Percentiles rank a stretch among this genome's conserved stretches.
Evolutionary conservation across 1,140 invertebrate genomes (phyloP).

Genomic region (Megalopta genalis): DNA sequence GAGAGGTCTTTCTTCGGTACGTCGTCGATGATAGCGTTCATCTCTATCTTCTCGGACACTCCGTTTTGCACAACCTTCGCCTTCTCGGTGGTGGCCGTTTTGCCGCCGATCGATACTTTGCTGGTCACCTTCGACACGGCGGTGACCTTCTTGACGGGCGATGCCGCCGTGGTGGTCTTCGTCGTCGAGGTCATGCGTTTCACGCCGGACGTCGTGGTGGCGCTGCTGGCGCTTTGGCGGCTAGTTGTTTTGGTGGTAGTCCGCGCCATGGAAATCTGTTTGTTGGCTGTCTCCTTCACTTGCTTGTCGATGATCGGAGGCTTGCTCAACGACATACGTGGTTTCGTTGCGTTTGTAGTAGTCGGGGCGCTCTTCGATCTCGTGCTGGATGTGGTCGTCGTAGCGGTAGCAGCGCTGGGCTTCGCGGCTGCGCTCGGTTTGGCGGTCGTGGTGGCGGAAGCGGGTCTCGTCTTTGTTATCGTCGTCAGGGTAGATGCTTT

Average conservation of each 20-base stretch:
- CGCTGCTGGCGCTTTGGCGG: slow-evolving; percentile 69
- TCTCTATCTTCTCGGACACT: slow-evolving; percentile 57
- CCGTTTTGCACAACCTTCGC: slow-evolving; percentile 74
- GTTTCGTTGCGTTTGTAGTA: slow-evolving; percentile 55
- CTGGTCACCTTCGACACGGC: slow-evolving; percentile 33
- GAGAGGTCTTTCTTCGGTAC: slow-evolving; percentile 75
- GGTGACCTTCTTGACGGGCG: slow-evolving; percentile 63
- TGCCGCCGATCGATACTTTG: slow-evolving; percentile 56
- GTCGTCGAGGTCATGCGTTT: slow-evolving; percentile 18
- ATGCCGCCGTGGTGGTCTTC: slow-evolving; percentile 48
- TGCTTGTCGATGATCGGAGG: slow-evolving; percentile 81
- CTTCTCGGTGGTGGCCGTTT: slow-evolving; percentile 79
- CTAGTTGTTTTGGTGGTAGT: slow-evolving; percentile 59
- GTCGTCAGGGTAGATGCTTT: slow-evolving; percentile 29
- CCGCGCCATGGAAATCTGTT: slow-evolving; percentile 80
- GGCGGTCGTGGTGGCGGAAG: slow-evolving; percentile 42
- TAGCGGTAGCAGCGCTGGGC: slow-evolving; percentile 4
- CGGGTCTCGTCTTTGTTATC: slow-evolving; percentile 51
- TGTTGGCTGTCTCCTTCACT: slow-evolving; percentile 82
- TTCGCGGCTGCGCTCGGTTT: slow-evolving; percentile 14
- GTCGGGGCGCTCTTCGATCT: slow-evolving; percentile 71
- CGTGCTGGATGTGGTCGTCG: slow-evolving; percentile 23
- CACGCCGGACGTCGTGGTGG: slow-evolving; percentile 64
- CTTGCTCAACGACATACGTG: slow-evolving; percentile 55
- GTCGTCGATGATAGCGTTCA: slow-evolving; percentile 65